Evolutionary conservation across 2,113 vertebrate genomes (phyloP).

Genomic region (Lota lota): DNA sequence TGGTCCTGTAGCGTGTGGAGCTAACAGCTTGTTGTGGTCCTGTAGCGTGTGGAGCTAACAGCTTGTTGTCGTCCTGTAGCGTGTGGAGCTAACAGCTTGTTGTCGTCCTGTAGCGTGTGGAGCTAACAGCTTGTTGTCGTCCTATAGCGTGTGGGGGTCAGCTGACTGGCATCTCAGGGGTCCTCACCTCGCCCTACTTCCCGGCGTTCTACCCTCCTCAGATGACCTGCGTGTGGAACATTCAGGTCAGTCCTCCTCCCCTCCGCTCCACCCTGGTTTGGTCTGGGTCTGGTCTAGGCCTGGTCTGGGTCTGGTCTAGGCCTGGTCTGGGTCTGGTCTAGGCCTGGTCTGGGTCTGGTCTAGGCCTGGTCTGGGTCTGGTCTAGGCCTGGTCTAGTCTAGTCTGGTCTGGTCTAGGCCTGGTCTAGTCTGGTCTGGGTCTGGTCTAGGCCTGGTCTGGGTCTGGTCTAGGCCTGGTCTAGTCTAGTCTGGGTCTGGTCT

Average conservation of each 20-base stretch:
- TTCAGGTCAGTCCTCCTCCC: conserved; percentile 74
- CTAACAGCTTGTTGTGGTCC: background rate
- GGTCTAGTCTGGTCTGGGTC: no score
- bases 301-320: no score
- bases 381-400: no score
- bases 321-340: no score
- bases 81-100: background rate
- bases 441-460: no score
- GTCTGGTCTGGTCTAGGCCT: no score
- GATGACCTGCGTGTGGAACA: conserved; percentile 79
- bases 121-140: background rate
- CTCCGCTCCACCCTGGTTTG: background rate
- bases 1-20: background rate
- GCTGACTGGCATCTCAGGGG: conserved; percentile 68
- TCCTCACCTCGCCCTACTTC: conserved; percentile 82
- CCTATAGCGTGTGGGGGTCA: conserved; percentile 78
- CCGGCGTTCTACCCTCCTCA: conserved; percentile 84
- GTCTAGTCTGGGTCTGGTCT: no score
- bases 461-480: no score
- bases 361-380: no score
- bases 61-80: no score
- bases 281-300: no score
- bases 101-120: background rate
- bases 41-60: background rate
- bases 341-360: no score